phyloP scores from a whole-genome alignment of 2,797 vertebrate species.

The Molossus alvarezi region DNA sequence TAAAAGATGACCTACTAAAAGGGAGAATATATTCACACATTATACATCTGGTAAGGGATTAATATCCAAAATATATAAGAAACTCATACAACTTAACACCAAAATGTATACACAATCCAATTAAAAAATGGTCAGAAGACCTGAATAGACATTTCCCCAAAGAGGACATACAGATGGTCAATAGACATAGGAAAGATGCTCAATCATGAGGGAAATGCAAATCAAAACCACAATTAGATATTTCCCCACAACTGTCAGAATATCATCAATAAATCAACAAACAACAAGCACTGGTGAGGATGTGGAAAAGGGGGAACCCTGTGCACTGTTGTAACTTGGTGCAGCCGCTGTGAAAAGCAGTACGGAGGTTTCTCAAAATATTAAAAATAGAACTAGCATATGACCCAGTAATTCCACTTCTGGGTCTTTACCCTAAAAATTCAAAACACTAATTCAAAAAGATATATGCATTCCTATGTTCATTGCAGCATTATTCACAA shows the following conservation, averaged over 20 bases:
- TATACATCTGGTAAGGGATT: neutral
- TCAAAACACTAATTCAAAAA: neutral
- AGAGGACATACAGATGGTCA: neutral
- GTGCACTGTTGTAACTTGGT: neutral
- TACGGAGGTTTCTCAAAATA: neutral
- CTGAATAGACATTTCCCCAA: neutral
- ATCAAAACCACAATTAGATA: neutral
- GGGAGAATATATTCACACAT: neutral
- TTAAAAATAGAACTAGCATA: neutral
- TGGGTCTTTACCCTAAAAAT: neutral
- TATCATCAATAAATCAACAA: neutral
- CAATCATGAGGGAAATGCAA: neutral
- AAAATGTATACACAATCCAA: neutral
- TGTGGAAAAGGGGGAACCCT: neutral
- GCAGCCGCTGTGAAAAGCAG: neutral
- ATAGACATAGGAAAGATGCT: neutral
- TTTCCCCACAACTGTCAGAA: neutral
- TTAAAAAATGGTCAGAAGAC: neutral
- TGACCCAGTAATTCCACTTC: neutral
- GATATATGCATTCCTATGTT: neutral
- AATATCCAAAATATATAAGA: neutral
- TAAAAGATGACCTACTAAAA: neutral
- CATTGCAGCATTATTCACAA: neutral
- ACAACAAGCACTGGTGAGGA: neutral
- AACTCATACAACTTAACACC: neutral